Evolutionary conservation across 2,797 vertebrate genomes (phyloP), one percentile per base, ranked within the genome.

Genomic region (Arctocebus calabarensis): DNA sequence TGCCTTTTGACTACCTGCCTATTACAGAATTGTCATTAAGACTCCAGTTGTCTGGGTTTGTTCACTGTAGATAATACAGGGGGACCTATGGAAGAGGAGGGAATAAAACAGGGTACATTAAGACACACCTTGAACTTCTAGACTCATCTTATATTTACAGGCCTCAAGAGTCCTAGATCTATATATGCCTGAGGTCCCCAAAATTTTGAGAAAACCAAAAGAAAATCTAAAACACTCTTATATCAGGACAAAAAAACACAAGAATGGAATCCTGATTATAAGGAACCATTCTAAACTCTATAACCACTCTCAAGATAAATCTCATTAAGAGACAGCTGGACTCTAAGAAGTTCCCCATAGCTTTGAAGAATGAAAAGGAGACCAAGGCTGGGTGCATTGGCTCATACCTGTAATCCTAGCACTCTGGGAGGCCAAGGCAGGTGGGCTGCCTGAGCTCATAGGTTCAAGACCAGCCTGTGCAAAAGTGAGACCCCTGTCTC

Each of bases 161-260:
- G 48, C 25, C 45, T 66, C 3, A 88, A 17, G 85, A 94, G 59
- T 8, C 32, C n/a, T 48, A 23, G 29, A 45, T 85, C 61, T 88
- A 43, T 66, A 48, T 22, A 71, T 40, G 61, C 48, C 61, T 16
- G 40, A 83, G 66, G 61, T 71, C 61, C 43, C 75, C 3, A 23
- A 94, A 57, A 78, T 40, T 90, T 45, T 62, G 22, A 92, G 29
- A 73, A 92, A 95, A 93, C 64, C 45, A 93, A 70, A 78, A 81
- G 23, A 89, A 96, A 93, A 84, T 86, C 0, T 90, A 77, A 95
- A 92, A 94, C 37, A 82, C 16, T 43, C 66, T 92, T 32, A 45
- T n/a, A 48, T 27, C 20, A 94, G 13, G 77, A 8, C 43, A 94
- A 88, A 91, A 81, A 94, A 64, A 82, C 22, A 40, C 1, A 94